Base-by-base conservation (phyloP, 2,888 invertebrate species). In the Cylloceria caligata region DNA sequence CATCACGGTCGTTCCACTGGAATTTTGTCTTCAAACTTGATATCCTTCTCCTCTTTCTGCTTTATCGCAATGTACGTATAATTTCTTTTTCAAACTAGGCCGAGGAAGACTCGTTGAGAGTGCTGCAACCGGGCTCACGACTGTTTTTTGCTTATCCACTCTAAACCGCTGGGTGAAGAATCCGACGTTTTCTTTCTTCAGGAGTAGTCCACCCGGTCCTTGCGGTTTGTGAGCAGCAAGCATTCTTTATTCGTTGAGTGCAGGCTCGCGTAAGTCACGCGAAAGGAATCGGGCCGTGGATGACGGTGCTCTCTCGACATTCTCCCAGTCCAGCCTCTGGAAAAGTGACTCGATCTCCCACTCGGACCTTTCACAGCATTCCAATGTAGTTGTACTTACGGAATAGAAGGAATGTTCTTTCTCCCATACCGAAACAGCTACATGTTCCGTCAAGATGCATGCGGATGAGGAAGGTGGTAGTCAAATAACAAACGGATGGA, bases 1-100 rank as follows among this genome's bases (percentile, higher is more conserved):
- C 86, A 88, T 89, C 87, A 85, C 87, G 83, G 83, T 84, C 88
- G 83, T 86, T 88, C 83, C 84, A 79, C 85, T 47, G 85, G 83
- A 88, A 85, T 84, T 49, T 5, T 55, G 60, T 72, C 47, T 76
- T 57, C 57, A 39, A 65, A 60, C 49, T 24, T 60, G 42, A 68
- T 71, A 57, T 52, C 49, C 16, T 30, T 21, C 27, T 39, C 60
- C 39, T n/a, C 16, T 49, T 16, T 30, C 16, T 57, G n/a, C 47
- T 42, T 78, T 64, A 13, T 45, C 30, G 64, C 9, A 27, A 69
- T 19, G 11, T 65, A 65, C 24, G 60, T 60, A 69, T 65, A 75
- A 80, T 75, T 47, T 67, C 9, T 47, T 69, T 30, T 74, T 64
- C n/a, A 39, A 45, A 60, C 27, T 13, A 13, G 36, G 13, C 49